Evolutionary conservation across 1,140 invertebrate species (phyloP), one percentile per base, ranked within the genome.

Genomic region (Brachionus plicatilis): DNA sequence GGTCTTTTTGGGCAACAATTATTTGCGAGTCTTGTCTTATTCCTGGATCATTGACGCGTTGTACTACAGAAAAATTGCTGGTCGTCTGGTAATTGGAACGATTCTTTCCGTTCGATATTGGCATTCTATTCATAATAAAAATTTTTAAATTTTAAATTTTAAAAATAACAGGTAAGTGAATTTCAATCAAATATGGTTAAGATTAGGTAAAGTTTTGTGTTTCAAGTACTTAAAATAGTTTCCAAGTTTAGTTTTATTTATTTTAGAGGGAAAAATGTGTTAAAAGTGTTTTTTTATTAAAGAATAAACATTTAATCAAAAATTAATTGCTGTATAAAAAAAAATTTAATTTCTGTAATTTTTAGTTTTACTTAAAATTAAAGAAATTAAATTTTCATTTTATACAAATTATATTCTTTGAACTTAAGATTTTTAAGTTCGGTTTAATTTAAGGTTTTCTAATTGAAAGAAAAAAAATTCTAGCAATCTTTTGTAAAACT

Each of bases 51-150:
- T 37, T 37, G 33, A 37, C 33, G 33, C 33, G 33, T 29, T 50
- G 66, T 1, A 56, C 24, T 82, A 65, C 9, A 17, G 29, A 14
- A 60, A 82, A 82, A 43, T 82, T 82, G n/a, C 8, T 41, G 2
- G 79, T 37, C 7, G 79, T 82, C 6, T 33, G 12, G 43, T 65
- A 65, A 27, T 82, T 82, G 53, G 27, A 45, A 65, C 65, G 53
- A 47, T 68, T 53, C 11, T 65, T 41, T 20, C 79, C 79, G 33
- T 37, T 82, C 8, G 79, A 60, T 14, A 33, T 82, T 20, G 79
- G 79, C 79, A 82, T 82, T 80, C 20, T 80, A 41, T 43, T 17
- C 33, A 43, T 75, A 24, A 68, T 68, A 33, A 68, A 68, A 75
- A 45, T 43, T 75, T 75, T 43, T 75, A 3, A 29, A 11, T 37